Evolutionary conservation across 2,113 vertebrate species (phyloP).

Genomic region (Octodon degus): DNA sequence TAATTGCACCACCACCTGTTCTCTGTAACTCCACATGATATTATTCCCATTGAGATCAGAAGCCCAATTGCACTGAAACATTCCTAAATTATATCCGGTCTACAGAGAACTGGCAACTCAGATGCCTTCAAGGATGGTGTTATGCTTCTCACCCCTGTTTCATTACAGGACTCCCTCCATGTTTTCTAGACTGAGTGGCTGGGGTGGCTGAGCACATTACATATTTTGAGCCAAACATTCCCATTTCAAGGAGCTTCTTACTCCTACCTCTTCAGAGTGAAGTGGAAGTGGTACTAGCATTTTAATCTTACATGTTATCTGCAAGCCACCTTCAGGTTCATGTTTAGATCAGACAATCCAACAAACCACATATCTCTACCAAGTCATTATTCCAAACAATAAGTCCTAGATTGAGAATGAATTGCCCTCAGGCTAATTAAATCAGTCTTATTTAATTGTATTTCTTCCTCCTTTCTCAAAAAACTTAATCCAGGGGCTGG

Average conservation of each 20-base stretch:
- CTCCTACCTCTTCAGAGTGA: not conserved
- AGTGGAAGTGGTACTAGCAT: not conserved
- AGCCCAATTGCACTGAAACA: not conserved
- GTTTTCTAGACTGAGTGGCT: not conserved
- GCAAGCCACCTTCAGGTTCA: not conserved
- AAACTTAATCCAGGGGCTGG: not conserved
- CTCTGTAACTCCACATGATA: not conserved
- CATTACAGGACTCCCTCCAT: not conserved
- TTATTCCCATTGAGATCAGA: conserved; percentile 36
- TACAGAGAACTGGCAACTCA: not conserved
- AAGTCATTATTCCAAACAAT: not conserved
- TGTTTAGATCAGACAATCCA: not conserved
- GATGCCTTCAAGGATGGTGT: not conserved
- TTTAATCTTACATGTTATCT: not conserved
- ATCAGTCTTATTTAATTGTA: conserved; percentile 15
- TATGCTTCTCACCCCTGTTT: not conserved
- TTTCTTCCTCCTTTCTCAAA: not conserved
- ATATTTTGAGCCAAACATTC: not conserved
- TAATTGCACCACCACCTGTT: conserved; percentile 50
- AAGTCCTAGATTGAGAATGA: conserved; percentile 33
- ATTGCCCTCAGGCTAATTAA: not conserved
- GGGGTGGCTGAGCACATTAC: not conserved
- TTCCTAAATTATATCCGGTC: not conserved
- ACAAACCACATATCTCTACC: not conserved
- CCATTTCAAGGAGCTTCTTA: not conserved